Evolutionary conservation across 2,113 vertebrate genomes (phyloP).

Genomic region (Nerophis ophidion): DNA sequence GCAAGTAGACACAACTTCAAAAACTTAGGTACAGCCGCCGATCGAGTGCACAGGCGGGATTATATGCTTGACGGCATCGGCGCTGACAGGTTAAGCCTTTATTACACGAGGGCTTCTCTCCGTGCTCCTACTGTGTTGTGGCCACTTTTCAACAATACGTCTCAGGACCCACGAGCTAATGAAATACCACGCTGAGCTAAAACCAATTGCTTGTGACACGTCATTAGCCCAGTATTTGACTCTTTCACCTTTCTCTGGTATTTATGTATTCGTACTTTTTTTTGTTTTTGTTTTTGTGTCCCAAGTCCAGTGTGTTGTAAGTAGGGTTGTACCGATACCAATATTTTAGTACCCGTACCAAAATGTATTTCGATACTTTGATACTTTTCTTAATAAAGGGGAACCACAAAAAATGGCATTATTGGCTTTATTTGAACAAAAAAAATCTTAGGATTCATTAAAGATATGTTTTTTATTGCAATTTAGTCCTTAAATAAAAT

Average conservation of each 20-base stretch:
- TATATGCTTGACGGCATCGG: conserved; percentile 43
- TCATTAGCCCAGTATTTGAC: conserved; percentile 9
- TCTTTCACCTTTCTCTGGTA: conserved; percentile 4
- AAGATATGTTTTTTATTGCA: too few relatives aligned
- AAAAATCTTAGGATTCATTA: too few relatives aligned
- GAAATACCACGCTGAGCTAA: conserved; percentile 9
- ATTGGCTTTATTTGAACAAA: too few relatives aligned
- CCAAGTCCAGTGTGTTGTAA: neutral
- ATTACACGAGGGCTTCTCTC: conserved; percentile 32
- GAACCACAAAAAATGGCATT: too few relatives aligned
- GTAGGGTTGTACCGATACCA: too few relatives aligned
- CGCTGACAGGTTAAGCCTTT: conserved; percentile 57
- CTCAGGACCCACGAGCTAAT: conserved; percentile 14
- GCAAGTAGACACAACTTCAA: conserved; percentile 16
- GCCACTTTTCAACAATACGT: conserved; percentile 35
- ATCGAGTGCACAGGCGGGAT: conserved; percentile 42
- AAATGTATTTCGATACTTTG: too few relatives aligned
- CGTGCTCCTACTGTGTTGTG: conserved; percentile 38
- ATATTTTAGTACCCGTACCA: too few relatives aligned
- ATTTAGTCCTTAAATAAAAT: too few relatives aligned
- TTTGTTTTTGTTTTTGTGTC: neutral
- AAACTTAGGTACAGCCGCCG: conserved; percentile 20
- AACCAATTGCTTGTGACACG: conserved; percentile 5
- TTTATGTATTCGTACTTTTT: conserved; percentile 6
- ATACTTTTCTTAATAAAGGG: too few relatives aligned